Conservation (phyloP, 2,888 invertebrate genomes). For the Candidula unifasciata region DNA sequence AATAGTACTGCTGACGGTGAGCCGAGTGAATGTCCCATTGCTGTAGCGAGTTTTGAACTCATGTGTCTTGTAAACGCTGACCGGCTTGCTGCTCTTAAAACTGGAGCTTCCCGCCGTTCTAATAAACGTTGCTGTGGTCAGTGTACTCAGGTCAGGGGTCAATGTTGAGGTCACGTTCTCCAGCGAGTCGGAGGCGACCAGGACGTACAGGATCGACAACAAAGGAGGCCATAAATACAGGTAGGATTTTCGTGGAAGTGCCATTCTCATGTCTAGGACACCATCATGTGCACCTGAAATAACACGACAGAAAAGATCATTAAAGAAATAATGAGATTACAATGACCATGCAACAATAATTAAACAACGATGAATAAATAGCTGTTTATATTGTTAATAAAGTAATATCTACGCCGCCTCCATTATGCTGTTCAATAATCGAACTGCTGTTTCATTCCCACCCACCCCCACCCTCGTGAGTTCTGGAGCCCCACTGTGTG, state of each 20-base stretch:
- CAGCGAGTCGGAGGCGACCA: neutral
- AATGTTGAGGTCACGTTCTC: neutral
- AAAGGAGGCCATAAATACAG: constrained; percentile 23
- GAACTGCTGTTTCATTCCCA: too few relatives aligned
- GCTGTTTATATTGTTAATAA: too few relatives aligned
- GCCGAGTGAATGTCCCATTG: constrained; percentile 12
- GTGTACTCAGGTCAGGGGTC: neutral
- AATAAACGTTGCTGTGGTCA: too few relatives aligned
- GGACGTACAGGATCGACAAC: neutral
- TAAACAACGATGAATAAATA: too few relatives aligned
- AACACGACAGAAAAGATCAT: neutral
- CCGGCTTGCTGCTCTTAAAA: neutral
- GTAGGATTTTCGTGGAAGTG: neutral
- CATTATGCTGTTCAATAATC: too few relatives aligned
- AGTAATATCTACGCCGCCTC: too few relatives aligned
- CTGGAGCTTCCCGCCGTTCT: neutral
- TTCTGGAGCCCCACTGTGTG: too few relatives aligned
- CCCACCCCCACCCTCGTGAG: too few relatives aligned
- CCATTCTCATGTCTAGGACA: constrained; percentile 23
- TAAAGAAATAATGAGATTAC: too few relatives aligned
- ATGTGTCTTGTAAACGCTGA: constrained; percentile 25
- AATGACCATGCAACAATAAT: too few relatives aligned
- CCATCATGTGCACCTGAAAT: constrained; percentile 33
- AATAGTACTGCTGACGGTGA: constrained; percentile 20
- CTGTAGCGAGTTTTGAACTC: constrained; percentile 24